phyloP scores from a whole-genome alignment of 2,113 vertebrate species.

The Tinamus guttatus region DNA sequence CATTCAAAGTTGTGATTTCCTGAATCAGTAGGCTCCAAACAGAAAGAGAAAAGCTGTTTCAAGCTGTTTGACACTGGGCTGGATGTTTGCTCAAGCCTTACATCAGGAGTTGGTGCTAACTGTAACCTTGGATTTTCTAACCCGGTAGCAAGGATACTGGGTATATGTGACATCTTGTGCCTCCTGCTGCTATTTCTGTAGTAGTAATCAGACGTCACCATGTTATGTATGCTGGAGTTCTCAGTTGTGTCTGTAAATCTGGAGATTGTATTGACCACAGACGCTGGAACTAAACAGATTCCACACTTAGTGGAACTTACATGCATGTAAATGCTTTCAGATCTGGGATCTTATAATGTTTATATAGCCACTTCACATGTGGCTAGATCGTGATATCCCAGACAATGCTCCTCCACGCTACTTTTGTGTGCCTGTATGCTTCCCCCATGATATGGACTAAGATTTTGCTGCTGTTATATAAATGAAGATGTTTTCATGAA shows the following conservation, averaged over 20 bases:
- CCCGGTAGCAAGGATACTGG: not conserved
- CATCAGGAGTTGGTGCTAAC: not conserved
- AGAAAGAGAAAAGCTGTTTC: not conserved
- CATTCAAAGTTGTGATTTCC: not conserved
- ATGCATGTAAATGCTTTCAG: not conserved
- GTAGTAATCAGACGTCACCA: not conserved
- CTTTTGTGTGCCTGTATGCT: rapidly evolving
- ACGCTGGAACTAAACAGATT: not conserved
- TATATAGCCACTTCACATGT: rapidly evolving
- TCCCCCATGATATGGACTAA: not conserved
- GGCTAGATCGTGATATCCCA: not conserved
- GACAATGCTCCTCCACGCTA: not conserved
- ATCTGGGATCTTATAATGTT: not conserved
- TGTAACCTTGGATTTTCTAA: not conserved
- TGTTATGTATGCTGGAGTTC: not conserved
- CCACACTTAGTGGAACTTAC: not conserved
- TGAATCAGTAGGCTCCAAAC: not conserved
- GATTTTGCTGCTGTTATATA: not conserved
- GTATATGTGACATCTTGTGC: not conserved
- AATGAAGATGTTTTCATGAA: not conserved
- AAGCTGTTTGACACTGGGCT: not conserved
- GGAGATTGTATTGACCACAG: not conserved
- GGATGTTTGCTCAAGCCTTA: not conserved
- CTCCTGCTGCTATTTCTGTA: not conserved
- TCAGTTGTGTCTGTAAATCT: not conserved